These are phyloP conservation scores for Cladopsammia gracilis DNA, from an alignment of 64 coral and sea anemone species.

Conservation along the genomic window DNA sequence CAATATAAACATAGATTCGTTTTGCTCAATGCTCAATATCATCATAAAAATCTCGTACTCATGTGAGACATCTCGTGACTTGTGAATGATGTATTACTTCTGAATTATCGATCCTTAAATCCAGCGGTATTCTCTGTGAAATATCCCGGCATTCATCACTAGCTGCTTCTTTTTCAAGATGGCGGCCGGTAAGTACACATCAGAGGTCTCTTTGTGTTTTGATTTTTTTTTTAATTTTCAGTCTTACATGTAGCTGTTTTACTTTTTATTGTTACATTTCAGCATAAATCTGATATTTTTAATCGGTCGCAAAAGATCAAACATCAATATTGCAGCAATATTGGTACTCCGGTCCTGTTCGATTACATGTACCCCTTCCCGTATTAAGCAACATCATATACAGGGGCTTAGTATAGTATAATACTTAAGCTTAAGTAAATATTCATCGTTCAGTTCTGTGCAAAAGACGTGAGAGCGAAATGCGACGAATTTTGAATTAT, in stretches of 20 bases:
- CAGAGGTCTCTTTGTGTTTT: neutral
- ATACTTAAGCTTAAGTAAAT: too few species aligned
- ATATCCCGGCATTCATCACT: conserved; percentile 8
- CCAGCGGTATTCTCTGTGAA: neutral
- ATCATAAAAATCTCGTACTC: neutral
- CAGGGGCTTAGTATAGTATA: too few species aligned
- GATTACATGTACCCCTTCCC: too few species aligned
- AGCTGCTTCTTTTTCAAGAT: neutral
- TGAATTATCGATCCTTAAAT: neutral
- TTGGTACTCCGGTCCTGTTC: too few species aligned
- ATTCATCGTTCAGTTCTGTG: too few species aligned
- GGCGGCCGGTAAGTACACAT: conserved; percentile 22
- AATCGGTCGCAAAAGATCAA: neutral
- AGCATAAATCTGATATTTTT: neutral
- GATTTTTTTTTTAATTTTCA: neutral
- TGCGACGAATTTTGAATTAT: too few species aligned
- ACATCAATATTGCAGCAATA: neutral
- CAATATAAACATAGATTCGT: neutral
- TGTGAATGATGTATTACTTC: too few species aligned
- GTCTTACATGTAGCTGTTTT: neutral
- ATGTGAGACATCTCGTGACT: too few species aligned
- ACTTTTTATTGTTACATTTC: too few species aligned
- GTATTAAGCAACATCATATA: too few species aligned
- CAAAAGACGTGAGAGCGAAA: too few species aligned
- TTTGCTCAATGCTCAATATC: neutral